Evolutionary conservation across 2,888 invertebrate species (phyloP), one percentile per base, ranked within the genome.

Genomic region (Cantharis rustica): DNA sequence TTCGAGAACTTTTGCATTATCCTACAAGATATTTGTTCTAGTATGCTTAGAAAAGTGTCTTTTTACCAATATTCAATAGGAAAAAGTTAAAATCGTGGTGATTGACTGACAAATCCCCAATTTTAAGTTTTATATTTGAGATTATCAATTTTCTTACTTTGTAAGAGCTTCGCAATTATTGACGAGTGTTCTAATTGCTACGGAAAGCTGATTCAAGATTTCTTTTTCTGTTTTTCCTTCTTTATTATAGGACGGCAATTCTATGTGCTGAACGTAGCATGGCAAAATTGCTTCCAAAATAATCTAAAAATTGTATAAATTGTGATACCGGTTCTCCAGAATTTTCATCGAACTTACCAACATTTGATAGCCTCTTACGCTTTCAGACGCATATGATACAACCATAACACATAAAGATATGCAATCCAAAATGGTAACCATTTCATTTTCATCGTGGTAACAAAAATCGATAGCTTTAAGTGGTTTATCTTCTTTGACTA

Each of bases 331-430:
- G 13, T 23, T 20, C 10, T 66, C 7, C 4, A 73, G 16, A 68
- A 11, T 64, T 27, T 71, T 71, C 16, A 66, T 11, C 10, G 17
- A 61, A 89, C 91, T 89, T 87, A 95, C 96, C 89, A 96, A 89
- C 96, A 97, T 96, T 87, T 97, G 96, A 86, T 96, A 96, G 0
- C 96, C 96, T 79, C 96, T 89, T 79, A 95, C 93, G 75, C 98
- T 98, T 87, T 99, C 99, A 7, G 99, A 97, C 0, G 99, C 95
- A 88, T 99, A 99, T 0, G 98, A 98, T 5, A 99, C 97, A 0
- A 99, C 99, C 93, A 99, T 99, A 0, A 99, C 98, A 87, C 99
- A 99, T 73, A 99, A 92, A n/a, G 98, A 98, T 85, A 99, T 97
- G 83, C 98, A 98, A 87, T 99, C 99, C 78, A 99, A 89, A 9